Evolutionary conservation across 2,888 invertebrate species (phyloP).

Genomic region (Physocephala rufipes): DNA sequence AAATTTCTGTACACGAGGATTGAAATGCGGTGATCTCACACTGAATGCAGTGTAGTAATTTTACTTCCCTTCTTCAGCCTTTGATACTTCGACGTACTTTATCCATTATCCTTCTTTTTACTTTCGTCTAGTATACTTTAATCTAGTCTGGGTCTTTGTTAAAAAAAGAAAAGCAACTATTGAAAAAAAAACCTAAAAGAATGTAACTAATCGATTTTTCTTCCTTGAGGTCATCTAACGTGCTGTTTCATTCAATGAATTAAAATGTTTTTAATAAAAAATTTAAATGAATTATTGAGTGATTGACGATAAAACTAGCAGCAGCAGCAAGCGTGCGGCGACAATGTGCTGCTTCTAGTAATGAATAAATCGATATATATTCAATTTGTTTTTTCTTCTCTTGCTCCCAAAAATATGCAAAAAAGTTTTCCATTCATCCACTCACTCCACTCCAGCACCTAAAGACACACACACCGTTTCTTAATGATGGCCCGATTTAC

Average conservation of each 20-base stretch:
- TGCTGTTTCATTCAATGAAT: not conserved
- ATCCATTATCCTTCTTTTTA: no score
- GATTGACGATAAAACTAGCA: not conserved
- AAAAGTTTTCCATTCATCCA: constrained; percentile 42
- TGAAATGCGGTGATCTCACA: constrained; percentile 38
- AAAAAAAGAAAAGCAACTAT: constrained; percentile 20
- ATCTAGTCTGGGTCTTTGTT: constrained; percentile 12
- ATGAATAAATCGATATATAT: constrained; percentile 53
- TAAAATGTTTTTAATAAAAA: not conserved
- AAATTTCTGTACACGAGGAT: constrained; percentile 24
- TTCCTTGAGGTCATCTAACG: not conserved
- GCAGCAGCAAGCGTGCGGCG: not conserved
- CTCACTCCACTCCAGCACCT: constrained; percentile 21
- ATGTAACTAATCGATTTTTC: constrained; percentile 21
- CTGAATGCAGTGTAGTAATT: not conserved
- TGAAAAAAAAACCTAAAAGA: constrained; percentile 40
- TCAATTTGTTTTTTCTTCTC: constrained; percentile 49
- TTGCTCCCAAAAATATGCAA: constrained; percentile 55
- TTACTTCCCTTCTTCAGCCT: constrained; percentile 9
- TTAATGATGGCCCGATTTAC: constrained; percentile 11
- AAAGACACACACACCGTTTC: constrained; percentile 31
- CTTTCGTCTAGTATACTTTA: no score
- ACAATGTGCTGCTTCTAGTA: constrained; percentile 10
- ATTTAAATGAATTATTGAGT: not conserved
- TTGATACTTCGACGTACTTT: constrained; percentile 9